These are phyloP conservation scores for Barypeithes pellucidus DNA, from an alignment of 2,888 invertebrate species.

Conservation along the genomic window DNA sequence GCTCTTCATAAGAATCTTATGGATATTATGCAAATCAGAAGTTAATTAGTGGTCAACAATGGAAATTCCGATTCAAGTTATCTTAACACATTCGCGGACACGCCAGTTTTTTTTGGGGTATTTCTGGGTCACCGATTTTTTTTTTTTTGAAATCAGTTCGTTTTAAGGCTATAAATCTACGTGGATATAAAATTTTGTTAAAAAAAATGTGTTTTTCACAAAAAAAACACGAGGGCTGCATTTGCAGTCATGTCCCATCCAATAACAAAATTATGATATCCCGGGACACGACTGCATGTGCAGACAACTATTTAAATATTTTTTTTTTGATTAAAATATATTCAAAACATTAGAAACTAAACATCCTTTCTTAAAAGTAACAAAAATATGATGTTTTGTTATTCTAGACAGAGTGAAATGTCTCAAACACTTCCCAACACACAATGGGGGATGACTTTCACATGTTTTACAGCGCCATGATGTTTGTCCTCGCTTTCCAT, in stretches of 20 bases:
- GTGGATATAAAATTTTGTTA: not conserved
- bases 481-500: constrained; percentile 12
- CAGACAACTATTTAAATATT: not conserved
- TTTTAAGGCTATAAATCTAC: constrained; percentile 2
- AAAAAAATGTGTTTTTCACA: not conserved
- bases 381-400: not conserved
- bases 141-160: not conserved
- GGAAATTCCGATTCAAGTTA: no score
- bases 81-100: not conserved
- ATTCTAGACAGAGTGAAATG: not conserved
- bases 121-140: not conserved
- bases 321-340: constrained; percentile 3
- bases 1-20: no score
- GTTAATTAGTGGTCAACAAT: no score
- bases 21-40: no score
- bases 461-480: constrained; percentile 6
- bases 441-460: constrained; percentile 10
- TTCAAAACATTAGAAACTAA: constrained; percentile 3
- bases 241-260: not conserved
- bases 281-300: constrained; percentile 1
- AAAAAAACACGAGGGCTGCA: constrained; percentile 3
- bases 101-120: not conserved
- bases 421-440: constrained; percentile 8
- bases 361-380: not conserved
- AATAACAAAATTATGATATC: not conserved